Base-by-base conservation (phyloP, 2,797 vertebrate species). In the Prionace glauca region DNA sequence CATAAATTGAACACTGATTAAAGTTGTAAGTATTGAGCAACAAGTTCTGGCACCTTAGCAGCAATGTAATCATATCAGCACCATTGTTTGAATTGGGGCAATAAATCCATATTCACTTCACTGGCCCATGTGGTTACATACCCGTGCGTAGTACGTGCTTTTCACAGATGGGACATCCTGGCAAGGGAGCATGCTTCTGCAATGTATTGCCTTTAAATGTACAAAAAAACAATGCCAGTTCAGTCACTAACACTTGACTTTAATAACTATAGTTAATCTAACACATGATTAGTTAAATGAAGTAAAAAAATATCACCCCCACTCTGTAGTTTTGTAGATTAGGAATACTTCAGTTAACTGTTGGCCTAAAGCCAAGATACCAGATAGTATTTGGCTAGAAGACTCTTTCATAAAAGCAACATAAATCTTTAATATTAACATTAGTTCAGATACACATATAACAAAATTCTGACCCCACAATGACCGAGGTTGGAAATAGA, bases 141-240 rank as follows among this genome's bases (percentile, higher is more conserved):
- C 99, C 98, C 99, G 98, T 45, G 99, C 98, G 67, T 98, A 99
- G 97, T 99, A 99, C 36, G 98, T 99, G 97, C 98, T 97, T 96
- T 99, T 99, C 97, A 99, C 97, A 36, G 98, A 98, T 0, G 99
- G 99, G 0, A 97, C 99, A 96, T 99, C 99, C 97, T 99, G 99
- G 96, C 99, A 99, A 4, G 99, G 99, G 87, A 99, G 95, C 97
- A 99, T 97, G 24, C 98, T 98, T 97, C 99, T 98, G 97, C 99
- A 99, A 97, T 99, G 99, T 96, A 97, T 98, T 96, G 99, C 98
- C 99, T 99, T 95, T n/a, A 95, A 96, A 26, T 65, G 9, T 22
- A 12, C 16, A 71, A 86, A 65, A 79, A 50, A 12, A 92, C 62
- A 72, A 24, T 24, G 45, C 18, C 14, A 62, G 87, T 32, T 56